A percentile compares a stretch with the other conserved stretches of the same genome.
Evolutionary conservation across 2,113 vertebrate species (phyloP).

Genomic region (Ophiodon elongatus): DNA sequence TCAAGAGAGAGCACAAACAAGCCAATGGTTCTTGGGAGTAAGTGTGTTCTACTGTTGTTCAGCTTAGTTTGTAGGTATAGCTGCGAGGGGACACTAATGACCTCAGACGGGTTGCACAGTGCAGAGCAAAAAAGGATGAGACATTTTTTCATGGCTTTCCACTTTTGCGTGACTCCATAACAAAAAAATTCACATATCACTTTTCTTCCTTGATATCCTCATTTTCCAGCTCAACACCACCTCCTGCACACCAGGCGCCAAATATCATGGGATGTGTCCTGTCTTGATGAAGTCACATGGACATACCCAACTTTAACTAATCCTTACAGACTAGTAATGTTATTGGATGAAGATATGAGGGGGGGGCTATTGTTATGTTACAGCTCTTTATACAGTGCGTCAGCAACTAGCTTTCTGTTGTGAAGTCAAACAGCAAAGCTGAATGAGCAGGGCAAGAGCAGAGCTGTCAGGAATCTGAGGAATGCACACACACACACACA

Average conservation of each 20-base stretch:
- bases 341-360: neutral
- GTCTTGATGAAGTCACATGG: neutral
- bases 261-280: neutral
- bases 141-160: neutral
- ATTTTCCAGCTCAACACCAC: neutral
- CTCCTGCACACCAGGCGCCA: neutral
- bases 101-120: neutral
- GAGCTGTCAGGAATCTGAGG: conserved; percentile 56
- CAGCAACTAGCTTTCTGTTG: neutral
- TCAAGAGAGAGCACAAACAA: conserved; percentile 1
- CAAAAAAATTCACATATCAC: neutral
- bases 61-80: neutral
- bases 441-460: conserved; percentile 27
- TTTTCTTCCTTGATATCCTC: neutral
- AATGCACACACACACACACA: conserved; percentile 27
- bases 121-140: neutral
- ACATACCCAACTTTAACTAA: neutral
- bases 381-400: neutral
- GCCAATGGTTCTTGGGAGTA: too few species aligned
- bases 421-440: neutral
- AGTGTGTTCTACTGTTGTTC: neutral
- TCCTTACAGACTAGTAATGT: neutral
- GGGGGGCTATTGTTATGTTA: neutral
- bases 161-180: neutral
- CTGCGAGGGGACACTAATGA: too few species aligned